Percentiles rank a stretch among this genome's conserved stretches.
These are phyloP conservation scores for Parapsyche elsis DNA, from an alignment of 1,140 invertebrate species.

Conservation along the genomic window DNA sequence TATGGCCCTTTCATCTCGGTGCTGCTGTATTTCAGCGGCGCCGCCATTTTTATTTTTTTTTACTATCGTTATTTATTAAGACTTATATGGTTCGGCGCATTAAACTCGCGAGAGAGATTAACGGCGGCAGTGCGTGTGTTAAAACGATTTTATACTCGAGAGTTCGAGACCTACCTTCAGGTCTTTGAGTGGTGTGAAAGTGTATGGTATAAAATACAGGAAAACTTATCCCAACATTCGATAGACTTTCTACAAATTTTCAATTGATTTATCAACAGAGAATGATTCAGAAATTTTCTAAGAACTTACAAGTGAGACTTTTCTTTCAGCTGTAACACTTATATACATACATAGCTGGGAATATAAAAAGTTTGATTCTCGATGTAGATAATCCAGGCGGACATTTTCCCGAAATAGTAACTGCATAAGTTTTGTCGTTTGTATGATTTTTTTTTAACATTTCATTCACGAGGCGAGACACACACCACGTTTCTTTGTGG, in stretches of 20 bases:
- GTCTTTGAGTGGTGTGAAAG: neutral
- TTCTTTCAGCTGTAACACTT: no score
- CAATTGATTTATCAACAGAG: no score
- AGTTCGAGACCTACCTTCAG: neutral
- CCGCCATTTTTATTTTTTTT: neutral
- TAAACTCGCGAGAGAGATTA: no score
- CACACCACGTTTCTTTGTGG: slow-evolving; percentile 2
- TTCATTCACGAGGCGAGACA: neutral
- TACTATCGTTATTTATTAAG: slow-evolving; percentile 8
- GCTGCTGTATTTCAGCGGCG: neutral
- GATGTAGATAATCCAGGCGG: no score
- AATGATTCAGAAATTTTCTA: no score
- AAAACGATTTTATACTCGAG: neutral
- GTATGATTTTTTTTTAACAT: neutral
- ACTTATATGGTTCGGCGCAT: neutral
- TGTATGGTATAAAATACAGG: neutral
- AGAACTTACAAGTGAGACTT: no score
- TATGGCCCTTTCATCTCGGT: neutral
- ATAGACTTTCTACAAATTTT: no score
- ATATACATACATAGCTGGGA: no score
- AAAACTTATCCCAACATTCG: no score
- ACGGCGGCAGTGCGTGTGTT: neutral
- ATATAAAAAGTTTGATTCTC: no score
- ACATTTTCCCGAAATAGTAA: neutral
- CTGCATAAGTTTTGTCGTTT: neutral